Conservation (phyloP, 1,140 invertebrate species). For the Drosophila carrolli region DNA sequence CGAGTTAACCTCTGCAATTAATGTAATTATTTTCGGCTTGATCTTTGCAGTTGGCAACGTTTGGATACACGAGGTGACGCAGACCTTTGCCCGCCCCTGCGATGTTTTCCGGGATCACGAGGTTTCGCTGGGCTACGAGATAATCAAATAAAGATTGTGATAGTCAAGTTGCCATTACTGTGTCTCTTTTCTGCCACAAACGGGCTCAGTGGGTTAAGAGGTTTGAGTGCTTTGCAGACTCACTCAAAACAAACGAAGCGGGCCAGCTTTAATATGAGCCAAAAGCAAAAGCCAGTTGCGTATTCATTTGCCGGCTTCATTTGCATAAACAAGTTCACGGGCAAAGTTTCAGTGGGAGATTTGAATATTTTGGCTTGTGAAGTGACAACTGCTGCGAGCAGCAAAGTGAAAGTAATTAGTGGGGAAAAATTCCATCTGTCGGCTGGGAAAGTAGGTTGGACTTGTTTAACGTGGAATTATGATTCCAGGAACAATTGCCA, state of each 20-base stretch:
- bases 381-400: conserved; percentile 47
- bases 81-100: conserved; percentile 94
- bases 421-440: conserved; percentile 12
- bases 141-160: conserved; percentile 67
- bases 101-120: conserved; percentile 85
- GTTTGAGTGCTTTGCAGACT: conserved; percentile 21
- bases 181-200: conserved; percentile 1
- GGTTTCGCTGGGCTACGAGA: conserved; percentile 64
- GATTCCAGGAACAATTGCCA: conserved; percentile 25
- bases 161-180: conserved; percentile 4
- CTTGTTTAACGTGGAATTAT: not conserved
- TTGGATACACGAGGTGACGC: conserved; percentile 96
- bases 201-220: conserved; percentile 30
- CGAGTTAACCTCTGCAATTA: conserved; percentile 89
- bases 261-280: conserved; percentile 10
- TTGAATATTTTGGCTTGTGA: conserved; percentile 59
- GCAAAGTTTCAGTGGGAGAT: conserved; percentile 67
- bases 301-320: conserved; percentile 63
- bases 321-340: conserved; percentile 80
- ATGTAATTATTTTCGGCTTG: conserved; percentile 43
- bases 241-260: conserved; percentile 36
- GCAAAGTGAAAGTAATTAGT: conserved; percentile 55
- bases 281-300: conserved; percentile 34
- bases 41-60: conserved; percentile 92
- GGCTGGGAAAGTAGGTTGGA: conserved; percentile 7